Percentiles rank a stretch among this genome's conserved stretches.
Evolutionary conservation across 2,113 vertebrate species (phyloP).

Genomic region (Puma concolor): DNA sequence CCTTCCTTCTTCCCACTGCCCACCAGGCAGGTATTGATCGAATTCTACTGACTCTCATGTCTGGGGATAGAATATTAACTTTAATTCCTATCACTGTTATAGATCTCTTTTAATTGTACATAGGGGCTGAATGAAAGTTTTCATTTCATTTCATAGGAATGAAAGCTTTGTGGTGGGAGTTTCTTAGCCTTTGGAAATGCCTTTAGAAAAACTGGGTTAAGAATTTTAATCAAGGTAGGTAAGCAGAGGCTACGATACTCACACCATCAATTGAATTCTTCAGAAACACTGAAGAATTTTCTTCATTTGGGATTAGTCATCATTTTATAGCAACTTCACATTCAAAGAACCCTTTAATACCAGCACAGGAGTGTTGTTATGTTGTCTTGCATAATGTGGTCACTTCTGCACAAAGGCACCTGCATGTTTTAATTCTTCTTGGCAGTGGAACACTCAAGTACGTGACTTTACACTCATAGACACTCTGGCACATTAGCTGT

Average conservation of each 20-base stretch:
- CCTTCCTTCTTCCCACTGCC: background rate
- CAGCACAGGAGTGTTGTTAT: constrained; percentile 56
- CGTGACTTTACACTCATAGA: constrained; percentile 81
- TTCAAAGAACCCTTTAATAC: constrained; percentile 64
- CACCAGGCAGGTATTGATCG: background rate
- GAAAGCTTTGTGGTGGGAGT: background rate
- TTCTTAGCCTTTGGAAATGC: background rate
- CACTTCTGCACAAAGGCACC: constrained; percentile 80
- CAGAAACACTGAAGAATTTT: constrained; percentile 55
- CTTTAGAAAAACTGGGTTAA: background rate
- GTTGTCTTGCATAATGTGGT: constrained; percentile 74
- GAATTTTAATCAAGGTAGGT: background rate
- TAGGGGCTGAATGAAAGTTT: too few relatives aligned
- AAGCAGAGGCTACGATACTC: background rate
- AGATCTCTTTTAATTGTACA: background rate
- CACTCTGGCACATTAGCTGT: constrained; percentile 68
- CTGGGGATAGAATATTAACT: background rate
- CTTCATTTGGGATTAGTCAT: constrained; percentile 44
- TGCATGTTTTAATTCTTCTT: constrained; percentile 75
- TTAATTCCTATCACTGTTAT: background rate
- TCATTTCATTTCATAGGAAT: too few relatives aligned
- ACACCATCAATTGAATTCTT: constrained; percentile 45
- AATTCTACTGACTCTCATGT: background rate
- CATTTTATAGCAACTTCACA: background rate
- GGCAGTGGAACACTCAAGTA: constrained; percentile 74